Base-by-base conservation (phyloP, 2,797 vertebrate genomes). In the Mus minutoides region DNA sequence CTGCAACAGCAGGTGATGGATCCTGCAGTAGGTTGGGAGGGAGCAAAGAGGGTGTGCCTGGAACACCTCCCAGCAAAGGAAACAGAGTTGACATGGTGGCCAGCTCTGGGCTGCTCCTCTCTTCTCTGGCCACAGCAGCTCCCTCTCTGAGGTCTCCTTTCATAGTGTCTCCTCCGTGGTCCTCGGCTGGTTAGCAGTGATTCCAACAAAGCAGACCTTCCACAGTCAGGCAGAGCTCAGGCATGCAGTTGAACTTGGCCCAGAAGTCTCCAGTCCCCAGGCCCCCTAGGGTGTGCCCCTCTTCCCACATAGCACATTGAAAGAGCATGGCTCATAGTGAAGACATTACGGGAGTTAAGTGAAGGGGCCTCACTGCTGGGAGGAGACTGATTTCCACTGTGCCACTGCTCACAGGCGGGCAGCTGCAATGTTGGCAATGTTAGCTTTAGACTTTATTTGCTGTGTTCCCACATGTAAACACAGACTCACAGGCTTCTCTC, bases 381-480 rank as follows among this genome's bases (percentile, higher is more conserved):
- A 69, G 29, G 14, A 56, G 19, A 12, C 12, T 6, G 19, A 1
- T 37, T 8, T 0, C 4, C 4, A 8, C 60, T 24, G 5, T 4
- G 2, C 62, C 40, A 2, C 29, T 8, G 49, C 8, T n/a, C 49
- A 52, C 34, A 2, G 19, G 0, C 0, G 14, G 52, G 52, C n/a
- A 4, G 0, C 17, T 24, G 1, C 71, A 37, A 2, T 40, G 11
- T 3, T 56, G n/a, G 29, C 71, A 37, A 2, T 40, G 11, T 3
- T 56, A 29, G 29, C 85, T 52, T 43, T 58, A 43, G 29, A 67
- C 29, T 12, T 40, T 24, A 29, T 21, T 17, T 37, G 29, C 43
- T 52, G 11, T 17, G 2, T 76, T 83, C 10, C 56, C 88, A 75
- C 60, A 87, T 9, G 2, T 43, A 56, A 77, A 84, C 75, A 58